phyloP scores from a whole-genome alignment of 1,140 invertebrate species.

The Centruroides vittatus region DNA sequence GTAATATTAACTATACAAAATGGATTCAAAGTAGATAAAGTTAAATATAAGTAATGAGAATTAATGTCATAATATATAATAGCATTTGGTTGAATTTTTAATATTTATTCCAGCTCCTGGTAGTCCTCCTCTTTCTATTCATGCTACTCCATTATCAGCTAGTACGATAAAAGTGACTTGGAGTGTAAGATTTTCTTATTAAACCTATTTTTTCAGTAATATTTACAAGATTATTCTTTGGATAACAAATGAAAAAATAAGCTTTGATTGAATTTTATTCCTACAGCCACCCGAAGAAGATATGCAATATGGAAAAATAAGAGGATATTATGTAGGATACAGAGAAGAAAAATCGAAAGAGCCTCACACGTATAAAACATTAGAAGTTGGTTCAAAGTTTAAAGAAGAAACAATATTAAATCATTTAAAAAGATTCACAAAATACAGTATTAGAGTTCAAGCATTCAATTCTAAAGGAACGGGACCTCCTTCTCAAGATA shows the following conservation, averaged over 20 bases:
- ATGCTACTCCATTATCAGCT: conserved; percentile 28
- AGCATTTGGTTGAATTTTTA: conserved; percentile 16
- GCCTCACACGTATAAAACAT: conserved; percentile 22
- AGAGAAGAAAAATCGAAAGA: conserved; percentile 27
- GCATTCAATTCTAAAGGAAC: conserved; percentile 33
- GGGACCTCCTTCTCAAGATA: conserved; percentile 28
- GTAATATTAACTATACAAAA: conserved; percentile 20
- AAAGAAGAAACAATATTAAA: conserved; percentile 24
- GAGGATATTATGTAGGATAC: conserved; percentile 36
- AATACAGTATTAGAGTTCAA: conserved; percentile 34
- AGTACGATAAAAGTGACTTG: conserved; percentile 30
- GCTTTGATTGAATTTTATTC: neutral
- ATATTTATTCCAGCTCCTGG: conserved; percentile 28
- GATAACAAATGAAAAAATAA: too few relatives aligned
- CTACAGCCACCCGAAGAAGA: conserved; percentile 17
- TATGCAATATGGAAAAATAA: conserved; percentile 27
- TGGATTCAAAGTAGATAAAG: neutral
- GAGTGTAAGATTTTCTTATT: conserved; percentile 2
- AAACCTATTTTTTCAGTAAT: too few relatives aligned
- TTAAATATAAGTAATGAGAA: neutral
- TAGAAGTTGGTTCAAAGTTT: conserved; percentile 17
- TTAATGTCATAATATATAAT: neutral
- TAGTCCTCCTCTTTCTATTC: conserved; percentile 28
- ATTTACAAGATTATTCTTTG: too few relatives aligned
- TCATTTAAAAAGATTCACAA: conserved; percentile 55